These are phyloP conservation scores for Gnatocerus cornutus DNA, from an alignment of 2,888 invertebrate genomes.

Conservation along the genomic window DNA sequence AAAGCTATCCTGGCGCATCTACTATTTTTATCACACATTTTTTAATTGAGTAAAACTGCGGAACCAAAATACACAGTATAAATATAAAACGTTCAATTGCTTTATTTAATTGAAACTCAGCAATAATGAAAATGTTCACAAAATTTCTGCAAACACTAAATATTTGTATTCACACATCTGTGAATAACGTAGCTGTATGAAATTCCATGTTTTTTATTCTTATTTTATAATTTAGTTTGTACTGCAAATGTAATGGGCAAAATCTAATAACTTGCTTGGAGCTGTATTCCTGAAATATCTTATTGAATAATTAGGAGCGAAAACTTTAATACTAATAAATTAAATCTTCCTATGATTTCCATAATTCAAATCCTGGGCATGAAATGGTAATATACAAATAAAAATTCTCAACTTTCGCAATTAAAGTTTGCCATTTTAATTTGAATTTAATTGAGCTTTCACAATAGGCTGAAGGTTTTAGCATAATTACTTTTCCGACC, in stretches of 20 bases:
- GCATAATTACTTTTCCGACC: slow-evolving; percentile 40
- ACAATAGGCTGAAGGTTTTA: slow-evolving; percentile 42
- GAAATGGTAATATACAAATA: slow-evolving; percentile 42
- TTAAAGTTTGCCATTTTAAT: slow-evolving; percentile 47
- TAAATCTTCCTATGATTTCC: slow-evolving; percentile 26
- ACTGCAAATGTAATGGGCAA: no score
- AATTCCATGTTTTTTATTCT: neutral
- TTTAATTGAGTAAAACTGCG: no score
- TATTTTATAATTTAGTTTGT: no score
- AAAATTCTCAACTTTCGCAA: slow-evolving; percentile 44
- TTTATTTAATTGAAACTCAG: no score
- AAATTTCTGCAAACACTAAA: no score
- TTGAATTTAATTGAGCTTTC: slow-evolving; percentile 47
- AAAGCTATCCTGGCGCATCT: no score
- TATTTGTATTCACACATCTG: no score
- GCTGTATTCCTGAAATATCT: slow-evolving; percentile 9
- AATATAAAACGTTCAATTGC: no score
- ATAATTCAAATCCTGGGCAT: slow-evolving; percentile 33
- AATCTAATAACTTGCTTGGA: slow-evolving; percentile 14
- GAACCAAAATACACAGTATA: no score
- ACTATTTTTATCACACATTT: no score
- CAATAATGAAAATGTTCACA: no score
- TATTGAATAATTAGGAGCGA: slow-evolving; percentile 12
- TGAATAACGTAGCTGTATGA: no score
- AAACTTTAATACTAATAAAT: slow-evolving; percentile 23